Evolutionary conservation across 2,113 vertebrate species (phyloP).

Genomic region (Chrysochloris asiatica): DNA sequence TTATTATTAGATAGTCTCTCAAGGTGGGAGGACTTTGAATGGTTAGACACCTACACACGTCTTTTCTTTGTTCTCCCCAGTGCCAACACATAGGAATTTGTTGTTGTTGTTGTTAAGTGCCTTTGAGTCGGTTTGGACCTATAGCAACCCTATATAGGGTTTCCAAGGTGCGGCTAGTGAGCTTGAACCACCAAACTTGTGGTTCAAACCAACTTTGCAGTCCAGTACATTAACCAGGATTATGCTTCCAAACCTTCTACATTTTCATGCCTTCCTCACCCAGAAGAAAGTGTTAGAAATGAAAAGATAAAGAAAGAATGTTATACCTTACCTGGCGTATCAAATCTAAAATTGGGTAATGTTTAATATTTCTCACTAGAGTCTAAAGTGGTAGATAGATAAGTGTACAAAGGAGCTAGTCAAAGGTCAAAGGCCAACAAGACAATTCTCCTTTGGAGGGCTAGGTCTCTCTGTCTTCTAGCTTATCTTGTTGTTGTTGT

Average conservation of each 20-base stretch:
- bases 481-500: neutral
- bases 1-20: neutral
- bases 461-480: fast-evolving
- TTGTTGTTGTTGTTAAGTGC: neutral
- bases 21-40: neutral
- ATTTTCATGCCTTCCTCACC: neutral
- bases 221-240: no score
- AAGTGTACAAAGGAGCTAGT: neutral
- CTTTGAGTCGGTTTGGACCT: no score
- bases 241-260: neutral
- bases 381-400: neutral
- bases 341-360: neutral
- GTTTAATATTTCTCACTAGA: neutral
- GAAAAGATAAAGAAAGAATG: neutral
- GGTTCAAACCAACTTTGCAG: no score
- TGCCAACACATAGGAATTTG: neutral
- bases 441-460: fast-evolving
- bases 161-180: no score
- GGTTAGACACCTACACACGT: neutral
- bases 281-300: neutral
- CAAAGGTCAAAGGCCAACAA: neutral
- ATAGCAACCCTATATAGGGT: no score
- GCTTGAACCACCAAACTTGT: no score
- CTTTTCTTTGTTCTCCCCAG: neutral
- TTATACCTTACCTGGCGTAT: neutral